Conservation (phyloP, 2,888 invertebrate genomes). For the Athalia rosae region DNA sequence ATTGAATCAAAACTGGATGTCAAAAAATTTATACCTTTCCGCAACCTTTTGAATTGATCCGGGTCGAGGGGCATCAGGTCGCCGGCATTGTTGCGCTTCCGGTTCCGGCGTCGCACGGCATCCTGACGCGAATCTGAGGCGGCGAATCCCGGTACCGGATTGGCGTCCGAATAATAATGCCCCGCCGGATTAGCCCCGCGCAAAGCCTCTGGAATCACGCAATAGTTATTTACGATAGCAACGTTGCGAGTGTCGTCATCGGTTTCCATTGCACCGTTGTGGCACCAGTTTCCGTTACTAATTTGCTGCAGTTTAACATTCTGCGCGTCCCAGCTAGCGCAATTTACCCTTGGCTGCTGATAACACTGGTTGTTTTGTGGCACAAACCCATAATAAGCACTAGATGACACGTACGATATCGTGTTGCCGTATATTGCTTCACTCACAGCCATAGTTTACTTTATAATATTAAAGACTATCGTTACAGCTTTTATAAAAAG, state of each 20-base stretch:
- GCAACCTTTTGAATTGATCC: constrained; percentile 58
- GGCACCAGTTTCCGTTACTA: constrained; percentile 38
- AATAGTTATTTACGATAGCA: constrained; percentile 63
- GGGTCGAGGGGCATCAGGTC: constrained; percentile 52
- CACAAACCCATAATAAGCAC: constrained; percentile 67
- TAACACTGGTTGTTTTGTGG: constrained; percentile 56
- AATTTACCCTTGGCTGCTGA: constrained; percentile 42
- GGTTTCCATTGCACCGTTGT: constrained; percentile 62
- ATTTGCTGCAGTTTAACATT: constrained; percentile 23
- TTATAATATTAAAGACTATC: constrained; percentile 9
- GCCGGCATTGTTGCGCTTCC: constrained; percentile 61
- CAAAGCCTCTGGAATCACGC: constrained; percentile 64
- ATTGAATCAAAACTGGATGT: constrained; percentile 4
- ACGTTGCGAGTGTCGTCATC: constrained; percentile 60
- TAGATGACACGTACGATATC: constrained; percentile 64
- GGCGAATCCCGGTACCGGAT: constrained; percentile 41
- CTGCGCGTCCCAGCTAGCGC: constrained; percentile 8
- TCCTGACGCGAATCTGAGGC: constrained; percentile 44
- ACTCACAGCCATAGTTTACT: constrained; percentile 59
- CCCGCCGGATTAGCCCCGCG: constrained; percentile 41
- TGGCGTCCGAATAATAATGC: constrained; percentile 40
- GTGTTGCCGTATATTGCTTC: constrained; percentile 55
- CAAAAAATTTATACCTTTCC: constrained; percentile 60
- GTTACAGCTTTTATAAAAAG: not conserved
- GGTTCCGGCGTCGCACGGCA: constrained; percentile 55